Base-by-base conservation (phyloP, 2,113 vertebrate genomes). In the Scomber colias region DNA sequence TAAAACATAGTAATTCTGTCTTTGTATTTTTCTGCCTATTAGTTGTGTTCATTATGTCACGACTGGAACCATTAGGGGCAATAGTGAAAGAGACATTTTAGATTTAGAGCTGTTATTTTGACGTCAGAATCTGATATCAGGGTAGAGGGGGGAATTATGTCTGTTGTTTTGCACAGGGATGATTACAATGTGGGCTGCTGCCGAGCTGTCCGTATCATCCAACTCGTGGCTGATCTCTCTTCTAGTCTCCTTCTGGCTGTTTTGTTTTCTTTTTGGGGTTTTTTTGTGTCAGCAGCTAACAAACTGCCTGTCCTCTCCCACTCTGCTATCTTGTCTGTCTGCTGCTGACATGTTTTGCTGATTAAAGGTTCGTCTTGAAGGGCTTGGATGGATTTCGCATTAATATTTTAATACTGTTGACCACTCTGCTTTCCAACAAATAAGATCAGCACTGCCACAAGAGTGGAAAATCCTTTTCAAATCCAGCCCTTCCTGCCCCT, bases 371-470 rank as follows among this genome's bases (percentile, higher is more conserved):
- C 72, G 73, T 84, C 66, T 81, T 60, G 35, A 65, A 71, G 67
- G 55, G 24, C 73, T 66, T 14, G 53, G 64, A 71, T 31, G 60
- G 84, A 80, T 81, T 86, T 77, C 35, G 57, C 82, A 82, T 88
- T 71, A 88, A 90, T 92, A 89, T 90, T 90, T 90, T 68, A 90
- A 90, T 81, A 57, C 73, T 46, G 71, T 75, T 87, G 85, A 90
- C 84, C 74, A 65, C 74, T 87, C 68, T 27, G 17, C 65, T 81
- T 79, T 72, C n/a, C 73, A 75, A 57, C 59, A 87, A 82, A 87
- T 67, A 62, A 82, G 49, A 88, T 83, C 82, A 79, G 83, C 82
- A 70, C 50, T 35, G 21, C 55, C 61, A 72, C 75, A 85, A 56
- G 77, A 77, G 63, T 50, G 62, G 77, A 83, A 88, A 93, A 91